Evolutionary conservation across 2,888 invertebrate species (phyloP).

Genomic region (Subacronicta megacephala): DNA sequence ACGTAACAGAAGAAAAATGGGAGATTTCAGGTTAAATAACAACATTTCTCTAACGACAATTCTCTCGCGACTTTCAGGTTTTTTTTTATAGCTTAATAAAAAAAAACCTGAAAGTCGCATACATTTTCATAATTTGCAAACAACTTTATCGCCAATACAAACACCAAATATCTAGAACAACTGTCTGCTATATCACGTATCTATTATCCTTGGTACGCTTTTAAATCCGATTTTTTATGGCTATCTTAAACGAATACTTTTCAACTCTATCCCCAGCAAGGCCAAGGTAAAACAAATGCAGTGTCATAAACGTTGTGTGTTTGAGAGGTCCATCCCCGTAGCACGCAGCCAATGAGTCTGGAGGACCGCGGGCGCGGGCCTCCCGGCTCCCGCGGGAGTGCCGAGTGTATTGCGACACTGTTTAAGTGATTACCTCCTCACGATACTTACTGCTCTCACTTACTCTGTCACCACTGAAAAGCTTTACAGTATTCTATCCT

Average conservation of each 20-base stretch:
- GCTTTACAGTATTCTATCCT: background rate
- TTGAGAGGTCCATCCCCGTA: constrained; percentile 19
- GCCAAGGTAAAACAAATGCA: constrained; percentile 21
- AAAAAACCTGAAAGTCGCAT: too few species aligned
- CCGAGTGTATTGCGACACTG: constrained; percentile 51
- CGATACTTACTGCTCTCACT: constrained; percentile 36
- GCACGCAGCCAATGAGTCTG: constrained; percentile 4
- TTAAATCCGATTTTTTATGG: too few species aligned
- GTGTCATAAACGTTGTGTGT: constrained; percentile 35
- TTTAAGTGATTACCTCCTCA: constrained; percentile 59
- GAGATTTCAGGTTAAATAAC: too few species aligned
- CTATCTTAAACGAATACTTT: too few species aligned
- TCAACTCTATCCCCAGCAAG: background rate
- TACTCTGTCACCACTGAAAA: constrained; percentile 26
- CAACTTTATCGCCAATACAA: too few species aligned
- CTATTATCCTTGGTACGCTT: too few species aligned
- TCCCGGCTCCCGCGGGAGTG: constrained; percentile 53
- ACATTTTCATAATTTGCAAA: too few species aligned
- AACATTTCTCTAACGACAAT: too few species aligned
- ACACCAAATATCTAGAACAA: too few species aligned
- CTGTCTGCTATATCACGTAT: too few species aligned
- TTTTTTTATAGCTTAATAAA: too few species aligned
- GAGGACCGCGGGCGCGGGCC: constrained; percentile 9
- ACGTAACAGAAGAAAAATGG: background rate
- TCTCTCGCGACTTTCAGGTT: too few species aligned